Conservation (phyloP, 2,888 invertebrate genomes). For the Ectobius pallidus region DNA sequence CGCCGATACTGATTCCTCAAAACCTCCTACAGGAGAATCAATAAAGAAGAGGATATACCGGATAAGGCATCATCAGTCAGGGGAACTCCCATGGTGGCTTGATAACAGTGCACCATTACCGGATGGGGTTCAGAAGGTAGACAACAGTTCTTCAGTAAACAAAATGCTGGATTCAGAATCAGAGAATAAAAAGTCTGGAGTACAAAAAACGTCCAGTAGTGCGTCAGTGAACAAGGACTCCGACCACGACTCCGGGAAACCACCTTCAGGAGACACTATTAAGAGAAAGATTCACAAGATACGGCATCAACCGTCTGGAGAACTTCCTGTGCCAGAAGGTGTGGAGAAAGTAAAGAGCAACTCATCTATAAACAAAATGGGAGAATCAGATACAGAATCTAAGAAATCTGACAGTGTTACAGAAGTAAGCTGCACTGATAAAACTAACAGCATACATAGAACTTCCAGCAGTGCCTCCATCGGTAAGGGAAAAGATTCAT, state of each 20-base stretch:
- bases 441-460: background rate
- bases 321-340: slow-evolving; percentile 52
- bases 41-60: slow-evolving; percentile 57
- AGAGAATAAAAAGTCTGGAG: background rate
- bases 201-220: no score
- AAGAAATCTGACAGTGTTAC: background rate
- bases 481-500: background rate
- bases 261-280: background rate
- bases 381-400: background rate
- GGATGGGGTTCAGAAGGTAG: slow-evolving; percentile 51
- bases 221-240: background rate
- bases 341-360: background rate
- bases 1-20: background rate
- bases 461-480: background rate
- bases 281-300: slow-evolving; percentile 52
- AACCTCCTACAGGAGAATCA: background rate
- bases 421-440: background rate
- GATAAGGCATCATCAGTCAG: slow-evolving; percentile 59
- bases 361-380: background rate
- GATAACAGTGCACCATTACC: slow-evolving; percentile 58
- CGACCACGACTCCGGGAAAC: background rate
- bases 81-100: slow-evolving; percentile 66
- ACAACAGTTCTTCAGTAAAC: slow-evolving; percentile 37
- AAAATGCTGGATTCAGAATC: background rate
- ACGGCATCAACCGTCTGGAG: slow-evolving; percentile 68